Base-by-base conservation (phyloP, 2,113 vertebrate species). In the Plotosus lineatus region DNA sequence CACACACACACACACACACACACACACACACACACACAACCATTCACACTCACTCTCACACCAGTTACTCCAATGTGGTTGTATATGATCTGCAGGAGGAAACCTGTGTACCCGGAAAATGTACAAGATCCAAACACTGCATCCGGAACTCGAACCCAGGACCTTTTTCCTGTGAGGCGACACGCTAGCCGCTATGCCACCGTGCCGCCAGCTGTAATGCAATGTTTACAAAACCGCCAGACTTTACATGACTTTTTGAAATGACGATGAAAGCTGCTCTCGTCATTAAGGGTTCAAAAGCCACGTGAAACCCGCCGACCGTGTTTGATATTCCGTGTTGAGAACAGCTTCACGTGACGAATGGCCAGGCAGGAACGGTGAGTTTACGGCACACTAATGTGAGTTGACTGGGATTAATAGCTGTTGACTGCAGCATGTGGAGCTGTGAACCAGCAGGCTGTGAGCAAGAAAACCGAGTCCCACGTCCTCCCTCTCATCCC, bases 401-500 rank as follows among this genome's bases (percentile, higher is more conserved):
- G 48, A 81, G 48, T 19, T 85, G 85, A 84, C 84, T 84, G 75
- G 78, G 56, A 79, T 84, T 85, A 85, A 85, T 83, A 69, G 83
- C 75, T 79, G 82, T 55, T 61, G 84, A 87, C 80, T 78, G 50
- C 65, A 56, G 51, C 84, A 79, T 82, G 84, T 84, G 82, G 74
- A 84, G 73, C 78, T 77, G 69, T 72, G 51, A 72, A 79, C 48
- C 85, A 78, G 77, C 82, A 80, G 80, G 73, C 82, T 46, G 15
- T 21, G 28, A 21, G 78, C 58, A 77, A 46, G 36, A 78, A 77
- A 51, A 75, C 36, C 42, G 76, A 80, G 71, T 79, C 50, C 69
- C 58, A 36, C 26, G 73, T 61, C 61, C 31, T 42, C 72, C 42
- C 60, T 63, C 66, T 75, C 23, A 61, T 63, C 44, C 6, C 75